Conservation (phyloP, 2,888 invertebrate genomes). For the Parelbella ahira region DNA sequence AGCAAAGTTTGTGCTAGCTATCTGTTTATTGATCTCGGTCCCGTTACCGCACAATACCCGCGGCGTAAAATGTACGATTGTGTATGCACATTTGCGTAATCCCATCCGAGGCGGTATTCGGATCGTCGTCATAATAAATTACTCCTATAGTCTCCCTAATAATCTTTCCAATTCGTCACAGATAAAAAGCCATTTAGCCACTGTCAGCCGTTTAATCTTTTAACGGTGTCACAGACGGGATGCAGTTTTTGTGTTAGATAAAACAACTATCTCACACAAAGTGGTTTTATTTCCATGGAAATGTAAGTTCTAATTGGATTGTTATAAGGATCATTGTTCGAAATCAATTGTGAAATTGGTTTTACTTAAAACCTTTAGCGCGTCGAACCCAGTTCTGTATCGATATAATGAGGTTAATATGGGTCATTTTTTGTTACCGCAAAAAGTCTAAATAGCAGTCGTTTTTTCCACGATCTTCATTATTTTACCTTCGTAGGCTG, state of each 20-base stretch:
- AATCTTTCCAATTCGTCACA: constrained; percentile 45
- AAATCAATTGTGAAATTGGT: neutral
- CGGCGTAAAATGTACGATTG: constrained; percentile 16
- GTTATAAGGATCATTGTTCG: constrained; percentile 8
- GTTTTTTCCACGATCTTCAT: constrained; percentile 19
- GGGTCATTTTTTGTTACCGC: constrained; percentile 10
- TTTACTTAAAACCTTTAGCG: constrained; percentile 15
- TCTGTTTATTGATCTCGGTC: constrained; percentile 13
- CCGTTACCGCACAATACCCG: constrained; percentile 17
- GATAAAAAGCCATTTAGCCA: constrained; percentile 43
- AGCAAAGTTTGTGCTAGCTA: constrained; percentile 14
- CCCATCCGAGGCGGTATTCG: constrained; percentile 9
- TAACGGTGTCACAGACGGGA: constrained; percentile 41
- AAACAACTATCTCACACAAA: constrained; percentile 16
- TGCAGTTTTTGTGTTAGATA: constrained; percentile 34
- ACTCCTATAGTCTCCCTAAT: constrained; percentile 29
- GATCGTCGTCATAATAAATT: constrained; percentile 28
- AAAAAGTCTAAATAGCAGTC: constrained; percentile 4
- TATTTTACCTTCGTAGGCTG: constrained; percentile 3
- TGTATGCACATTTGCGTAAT: constrained; percentile 23
- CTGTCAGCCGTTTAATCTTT: constrained; percentile 36
- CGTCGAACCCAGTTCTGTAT: constrained; percentile 12
- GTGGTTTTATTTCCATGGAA: neutral
- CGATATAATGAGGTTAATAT: constrained; percentile 20
- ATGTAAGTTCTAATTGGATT: constrained; percentile 3